Base-by-base conservation (phyloP, 2,888 invertebrate species). In the Drosophila paramelanica region DNA sequence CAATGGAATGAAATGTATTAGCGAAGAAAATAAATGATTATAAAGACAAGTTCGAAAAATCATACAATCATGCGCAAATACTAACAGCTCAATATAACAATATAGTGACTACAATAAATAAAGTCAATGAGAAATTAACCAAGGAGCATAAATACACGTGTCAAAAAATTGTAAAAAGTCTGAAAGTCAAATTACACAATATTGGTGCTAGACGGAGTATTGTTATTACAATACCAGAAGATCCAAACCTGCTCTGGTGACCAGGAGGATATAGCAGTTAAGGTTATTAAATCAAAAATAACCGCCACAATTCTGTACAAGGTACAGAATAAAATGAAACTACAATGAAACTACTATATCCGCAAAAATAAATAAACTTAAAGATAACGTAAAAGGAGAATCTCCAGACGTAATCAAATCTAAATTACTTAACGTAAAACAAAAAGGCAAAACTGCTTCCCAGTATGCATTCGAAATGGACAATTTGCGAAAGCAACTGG, bases 331-430 rank as follows among this genome's bases (percentile, higher is more conserved):
- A n/a, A n/a, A n/a, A n/a, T n/a, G n/a, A n/a, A n/a, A n/a, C n/a
- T n/a, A n/a, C n/a, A n/a, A n/a, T 17, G 39, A 41, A 41, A 14
- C 39, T 41, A 41, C 39, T 41, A 8, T 41, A 41, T 41, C 39
- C 14, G 39, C 7, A 41, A 41, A 17, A 41, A 41, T 41, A 41
- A 41, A 41, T 41, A 41, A 41, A 17, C 39, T 41, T 41, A 41
- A 41, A 41, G 39, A 14, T 41, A 41, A 41, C 14, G 39, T 14
- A 41, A 41, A 17, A 14, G 39, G 39, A 17, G 39, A 41, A 41
- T 17, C 39, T 41, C 39, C 14, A 7, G 17, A 42, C 14, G 3
- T 20, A 20, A 3, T 20, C 2, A 20, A 20, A 20, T 1, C 20
- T 20, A 20, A 20, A 20, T 20, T 20, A 20, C 20, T 20, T 1